Evolutionary conservation across 2,113 vertebrate genomes (phyloP), one percentile per base, ranked within the genome.

Genomic region (Passerina amoena): DNA sequence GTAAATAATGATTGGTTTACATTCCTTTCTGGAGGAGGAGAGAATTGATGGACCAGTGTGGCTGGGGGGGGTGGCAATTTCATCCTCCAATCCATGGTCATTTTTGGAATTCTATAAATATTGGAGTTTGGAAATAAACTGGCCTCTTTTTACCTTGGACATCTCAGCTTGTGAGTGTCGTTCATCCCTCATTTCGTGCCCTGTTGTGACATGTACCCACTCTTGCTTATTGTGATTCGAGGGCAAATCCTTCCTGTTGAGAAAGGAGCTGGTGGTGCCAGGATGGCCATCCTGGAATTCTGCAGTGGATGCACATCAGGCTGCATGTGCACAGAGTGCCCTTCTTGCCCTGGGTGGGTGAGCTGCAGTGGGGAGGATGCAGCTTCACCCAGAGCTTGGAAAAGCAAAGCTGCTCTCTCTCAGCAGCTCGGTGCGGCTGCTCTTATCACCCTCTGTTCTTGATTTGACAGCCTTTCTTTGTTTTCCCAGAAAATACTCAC

Each of bases 361-460:
- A 81, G 77, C 60, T 1, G 5, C 12, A 6, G 91, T 6, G 53
- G 30, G 84, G 70, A 54, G 84, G 81, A 83, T 44, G 30, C 68
- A 85, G 73, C 70, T 73, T 68, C 73, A 24, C 9, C 63, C 87
- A 48, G 71, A 45, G 78, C 50, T 61, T 11, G 40, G 60, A 38
- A 50, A 51, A 88, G 54, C 64, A 50, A 51, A 88, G 54, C 69
- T 27, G 2, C 48, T 75, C 59, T 80, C 76, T 60, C 71, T 75
- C 61, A 85, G 83, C 68, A 91, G 8, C 42, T 48, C 53, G 1
- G 28, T 50, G 12, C 53, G 90, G 80, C 25, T 92, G 15, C 63
- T 86, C 71, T 90, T 92, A 82, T 95, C 94, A 69, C 53, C 40
- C 80, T 18, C 48, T 82, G 80, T 94, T 93, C 96, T 84, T 48